Evolutionary conservation across 2,888 invertebrate genomes (phyloP).

Genomic region (Lochmaea capreae): DNA sequence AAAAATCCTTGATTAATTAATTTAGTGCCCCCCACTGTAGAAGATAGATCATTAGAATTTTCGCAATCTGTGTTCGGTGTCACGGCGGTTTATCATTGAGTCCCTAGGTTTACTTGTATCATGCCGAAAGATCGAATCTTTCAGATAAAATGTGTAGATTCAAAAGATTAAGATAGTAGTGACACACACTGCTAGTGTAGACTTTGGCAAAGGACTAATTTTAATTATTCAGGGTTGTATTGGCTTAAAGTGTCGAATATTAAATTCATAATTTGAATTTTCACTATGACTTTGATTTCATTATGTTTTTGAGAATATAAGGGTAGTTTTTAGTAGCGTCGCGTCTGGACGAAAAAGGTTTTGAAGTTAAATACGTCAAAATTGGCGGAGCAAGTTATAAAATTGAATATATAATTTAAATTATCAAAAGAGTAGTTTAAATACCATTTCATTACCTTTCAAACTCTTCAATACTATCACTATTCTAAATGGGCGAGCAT

Average conservation of each 20-base stretch:
- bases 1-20: neutral
- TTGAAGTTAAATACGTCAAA: too few relatives aligned
- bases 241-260: neutral
- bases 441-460: too few relatives aligned
- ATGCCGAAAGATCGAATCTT: slow-evolving; percentile 37
- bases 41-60: slow-evolving; percentile 21
- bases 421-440: too few relatives aligned
- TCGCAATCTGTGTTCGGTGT: slow-evolving; percentile 35
- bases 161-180: slow-evolving; percentile 34
- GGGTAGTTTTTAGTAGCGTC: too few relatives aligned
- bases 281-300: too few relatives aligned
- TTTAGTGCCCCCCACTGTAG: slow-evolving; percentile 1
- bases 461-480: too few relatives aligned
- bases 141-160: slow-evolving; percentile 44
- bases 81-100: slow-evolving; percentile 31
- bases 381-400: too few relatives aligned
- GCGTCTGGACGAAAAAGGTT: too few relatives aligned
- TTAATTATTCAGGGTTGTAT: slow-evolving; percentile 5
- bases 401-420: too few relatives aligned
- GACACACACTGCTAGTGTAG: slow-evolving; percentile 40
- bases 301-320: too few relatives aligned
- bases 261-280: neutral
- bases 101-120: slow-evolving; percentile 31
- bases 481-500: too few relatives aligned
- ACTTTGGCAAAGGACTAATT: slow-evolving; percentile 26